Evolutionary conservation across 2,888 invertebrate genomes (phyloP), one percentile per base, ranked within the genome.

Genomic region (Thelaira solivaga): DNA sequence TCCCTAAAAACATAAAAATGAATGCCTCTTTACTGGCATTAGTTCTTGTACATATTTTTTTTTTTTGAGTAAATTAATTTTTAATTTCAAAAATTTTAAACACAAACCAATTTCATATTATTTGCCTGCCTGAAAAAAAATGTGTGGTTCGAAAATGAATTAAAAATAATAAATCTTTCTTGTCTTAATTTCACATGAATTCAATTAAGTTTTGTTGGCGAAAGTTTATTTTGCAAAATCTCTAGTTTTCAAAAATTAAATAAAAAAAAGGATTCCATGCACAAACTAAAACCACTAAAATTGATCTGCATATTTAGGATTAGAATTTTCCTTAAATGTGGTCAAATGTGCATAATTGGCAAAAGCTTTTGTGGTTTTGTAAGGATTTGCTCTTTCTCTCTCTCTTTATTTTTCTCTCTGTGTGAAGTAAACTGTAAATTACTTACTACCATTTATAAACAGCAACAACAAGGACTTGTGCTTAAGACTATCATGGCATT

Each of bases 271-370:
- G 1, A 16, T 13, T n/a, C n/a, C 1, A 1, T 3, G 16, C 5
- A 13, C 10, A 7, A 41, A 13, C 24, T 16, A 16, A 73, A 72
- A 65, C 34, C 71, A 53, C 49, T 36, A 51, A 49, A 59, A 67
- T 74, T 74, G 64, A 74, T 74, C 64, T 76, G 61, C 49, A 62
- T 67, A 72, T 61, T 55, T 72, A 18, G 49, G n/a, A n/a, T n/a
- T 13, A 61, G 59, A 61, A 62, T 61, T 73, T 69, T 67, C 24
- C 69, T 29, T 36, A 61, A 65, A 36, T 71, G 59, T 69, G 74
- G 78, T 69, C 34, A 61, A 74, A 47, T 65, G 74, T 78, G 74
- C 74, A 78, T 78, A 78, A 78, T 74, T 78, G 69, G 20, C 69
- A 55, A 68, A 71, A 65, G 78, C 45, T 74, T n/a, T 78, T 78